Base-by-base conservation (phyloP, 1,140 invertebrate genomes). In the Camponotus vicinus region DNA sequence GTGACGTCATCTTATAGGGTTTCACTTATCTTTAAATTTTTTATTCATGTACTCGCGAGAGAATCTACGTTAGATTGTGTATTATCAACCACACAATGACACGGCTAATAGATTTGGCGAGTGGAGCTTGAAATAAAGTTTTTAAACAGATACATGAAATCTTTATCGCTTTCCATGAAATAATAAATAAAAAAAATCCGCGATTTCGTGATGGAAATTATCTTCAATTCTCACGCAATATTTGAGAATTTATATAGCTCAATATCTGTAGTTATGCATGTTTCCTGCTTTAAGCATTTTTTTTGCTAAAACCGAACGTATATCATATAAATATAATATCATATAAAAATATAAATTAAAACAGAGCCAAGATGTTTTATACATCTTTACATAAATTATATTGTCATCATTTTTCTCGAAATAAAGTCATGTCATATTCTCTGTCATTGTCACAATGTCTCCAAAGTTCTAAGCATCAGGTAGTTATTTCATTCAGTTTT, bases 131-230 rank as follows among this genome's bases (percentile, higher is more conserved):
- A 49, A 57, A 45, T 49, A 27, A 49, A 73, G 55, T 42, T 73
- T 88, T 80, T 76, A 61, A 89, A 87, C 63, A 55, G 40, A 61
- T 27, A 88, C 57, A 57, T n/a, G 86, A 88, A 83, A 90, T 90
- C 73, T 90, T 90, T 90, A 90, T 88, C 76, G 49, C 83, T 77
- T 66, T 64, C 75, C 57, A 7, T 52, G 15, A 9, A 66, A 77
- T 42, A 89, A 42, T 89, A 89, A 90, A 90, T 76, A 52, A 27
- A 27, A 27, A 27, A 27, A 27, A 88, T 82, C 49, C 70, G 45
- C 9, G 61, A 8, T 79, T 27, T 88, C 86, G 89, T 90, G 89
- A 86, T 66, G 75, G 57, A 61, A 77, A 90, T 91, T 90, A 88
- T 91, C 89, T 90, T 67, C 55, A 75, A 88, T 90, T 61, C 84